phyloP scores from a whole-genome alignment of 2,888 invertebrate species.

The Tipula vernalis region DNA sequence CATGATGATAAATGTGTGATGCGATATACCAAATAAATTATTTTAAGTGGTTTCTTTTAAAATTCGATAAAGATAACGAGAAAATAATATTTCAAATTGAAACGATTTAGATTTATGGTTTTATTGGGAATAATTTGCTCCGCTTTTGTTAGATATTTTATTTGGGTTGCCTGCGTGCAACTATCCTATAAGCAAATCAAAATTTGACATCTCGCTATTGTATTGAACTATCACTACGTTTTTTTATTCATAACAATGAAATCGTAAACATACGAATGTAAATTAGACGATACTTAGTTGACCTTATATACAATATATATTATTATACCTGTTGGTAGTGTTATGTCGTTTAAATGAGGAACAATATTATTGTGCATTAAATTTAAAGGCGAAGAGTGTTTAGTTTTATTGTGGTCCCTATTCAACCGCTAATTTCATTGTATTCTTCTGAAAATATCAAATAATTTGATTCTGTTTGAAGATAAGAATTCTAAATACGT shows the following conservation, averaged over 20 bases:
- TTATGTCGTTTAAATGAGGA: background rate
- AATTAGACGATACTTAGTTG: background rate
- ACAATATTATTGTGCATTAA: too few relatives aligned
- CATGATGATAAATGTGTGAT: background rate
- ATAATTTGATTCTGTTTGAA: too few relatives aligned
- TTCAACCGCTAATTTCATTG: too few relatives aligned
- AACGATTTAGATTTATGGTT: background rate
- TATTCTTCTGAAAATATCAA: too few relatives aligned
- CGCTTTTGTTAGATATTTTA: background rate
- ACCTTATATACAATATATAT: background rate
- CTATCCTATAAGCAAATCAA: background rate
- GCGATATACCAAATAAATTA: background rate
- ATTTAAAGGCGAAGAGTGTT: too few relatives aligned
- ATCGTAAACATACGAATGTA: too few relatives aligned
- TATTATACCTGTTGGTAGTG: background rate
- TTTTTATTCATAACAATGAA: too few relatives aligned
- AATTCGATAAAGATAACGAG: background rate
- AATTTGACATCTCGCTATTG: background rate
- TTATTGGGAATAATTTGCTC: background rate
- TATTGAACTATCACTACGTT: background rate
- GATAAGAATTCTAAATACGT: too few relatives aligned
- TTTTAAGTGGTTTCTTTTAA: background rate
- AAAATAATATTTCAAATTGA: background rate
- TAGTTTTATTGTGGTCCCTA: too few relatives aligned
- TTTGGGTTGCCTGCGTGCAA: background rate